Conservation (phyloP, 2,113 vertebrate genomes). For the Amphilophus citrinellus region DNA sequence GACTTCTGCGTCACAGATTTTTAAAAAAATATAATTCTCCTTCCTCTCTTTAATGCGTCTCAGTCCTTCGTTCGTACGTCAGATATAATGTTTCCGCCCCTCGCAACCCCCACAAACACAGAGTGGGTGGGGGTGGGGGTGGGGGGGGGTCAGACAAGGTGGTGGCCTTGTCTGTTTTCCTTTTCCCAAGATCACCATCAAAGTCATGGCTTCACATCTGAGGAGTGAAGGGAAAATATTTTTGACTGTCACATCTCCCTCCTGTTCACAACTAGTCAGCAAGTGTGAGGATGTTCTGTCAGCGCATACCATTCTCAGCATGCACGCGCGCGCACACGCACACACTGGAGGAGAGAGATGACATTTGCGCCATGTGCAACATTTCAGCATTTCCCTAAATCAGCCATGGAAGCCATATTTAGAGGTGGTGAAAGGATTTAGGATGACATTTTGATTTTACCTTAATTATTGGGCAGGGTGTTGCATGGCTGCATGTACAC, state of each 20-base stretch:
- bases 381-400: constrained; percentile 37
- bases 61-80: constrained; percentile 16
- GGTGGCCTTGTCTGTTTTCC: constrained; percentile 17
- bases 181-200: constrained; percentile 58
- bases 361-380: constrained; percentile 56
- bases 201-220: constrained; percentile 51
- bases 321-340: constrained; percentile 23
- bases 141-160: background rate
- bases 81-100: constrained; percentile 28
- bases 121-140: constrained; percentile 5
- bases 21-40: constrained; percentile 34
- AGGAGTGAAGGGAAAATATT: constrained; percentile 36
- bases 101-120: constrained; percentile 12
- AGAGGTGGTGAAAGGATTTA: constrained; percentile 31
- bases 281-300: constrained; percentile 62
- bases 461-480: background rate
- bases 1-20: constrained; percentile 58
- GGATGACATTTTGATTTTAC: constrained; percentile 39
- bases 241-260: constrained; percentile 42
- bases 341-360: constrained; percentile 35
- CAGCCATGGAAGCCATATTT: constrained; percentile 26
- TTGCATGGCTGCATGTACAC: background rate
- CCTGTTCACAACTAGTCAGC: constrained; percentile 57
- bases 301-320: constrained; percentile 50
- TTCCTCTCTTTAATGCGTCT: constrained; percentile 21